Base-by-base conservation (phyloP, 1,140 invertebrate genomes). In the Pseudachorutes palmiensis region DNA sequence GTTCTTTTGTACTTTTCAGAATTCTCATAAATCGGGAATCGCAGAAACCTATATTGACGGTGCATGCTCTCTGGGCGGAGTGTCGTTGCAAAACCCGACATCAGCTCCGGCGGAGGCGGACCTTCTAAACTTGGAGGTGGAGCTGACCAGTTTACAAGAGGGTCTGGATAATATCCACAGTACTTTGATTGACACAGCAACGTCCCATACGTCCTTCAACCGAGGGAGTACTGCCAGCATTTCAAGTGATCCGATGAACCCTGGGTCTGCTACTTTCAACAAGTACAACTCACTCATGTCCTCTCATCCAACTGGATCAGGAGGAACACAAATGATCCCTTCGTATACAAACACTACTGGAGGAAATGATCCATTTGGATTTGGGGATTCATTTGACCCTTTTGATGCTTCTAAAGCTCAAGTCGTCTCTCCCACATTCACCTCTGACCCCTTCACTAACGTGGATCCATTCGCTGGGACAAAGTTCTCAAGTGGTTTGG, bases 71-170 rank as follows among this genome's bases (percentile, higher is more conserved):
- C 30, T 66, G 3, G 66, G 66, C 33, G 49, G 41, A 9, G n/a
- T 22, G 22, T 61, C 30, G 30, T n/a, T n/a, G 31, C 61, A 41
- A 59, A 22, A 57, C 58, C 48, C 19, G 45, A 26, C 22, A 26
- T 30, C 62, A 28, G 64, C 58, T 5, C 32, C 62, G 12, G 59
- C 61, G 28, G 70, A 78, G 79, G 80, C 81, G n/a, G 91, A 96
- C 80, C 80, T 98, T 67, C 85, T 98, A 24, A 93, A 97, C 80
- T 80, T 98, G 67, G 92, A 97, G 78, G 88, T 92, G 76, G 93
- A 97, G 81, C 80, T 97, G 63, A 90, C 88, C 72, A 92, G 88
- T 61, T 82, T 98, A 71, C 87, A 95, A 77, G 69, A 68, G 55
- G 71, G 71, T 22, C 51, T 74, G 33, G 69, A 74, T 19, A 70